phyloP scores from a whole-genome alignment of 30 jellyfish, hydroid and myxozoan genomes.

The Aurelia aurita region DNA sequence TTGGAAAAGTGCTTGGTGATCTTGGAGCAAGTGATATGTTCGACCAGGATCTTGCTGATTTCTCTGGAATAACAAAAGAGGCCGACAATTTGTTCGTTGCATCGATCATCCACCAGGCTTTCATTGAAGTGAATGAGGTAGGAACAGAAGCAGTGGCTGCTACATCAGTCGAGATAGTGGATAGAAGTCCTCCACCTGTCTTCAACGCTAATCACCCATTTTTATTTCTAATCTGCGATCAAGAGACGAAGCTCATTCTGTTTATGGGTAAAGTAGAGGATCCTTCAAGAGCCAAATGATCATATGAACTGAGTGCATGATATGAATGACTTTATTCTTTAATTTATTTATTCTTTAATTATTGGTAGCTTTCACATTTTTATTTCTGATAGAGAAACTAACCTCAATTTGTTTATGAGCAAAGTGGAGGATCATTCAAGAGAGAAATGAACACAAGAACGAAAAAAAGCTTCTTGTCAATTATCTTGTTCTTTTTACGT shows the following conservation, averaged over 20 bases:
- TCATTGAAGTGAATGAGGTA: conserved; percentile 79
- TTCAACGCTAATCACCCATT: conserved; percentile 91
- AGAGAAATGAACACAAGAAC: too few species aligned
- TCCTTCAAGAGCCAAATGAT: conserved; percentile 27
- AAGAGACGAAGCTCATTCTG: conserved; percentile 26
- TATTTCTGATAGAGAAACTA: too few species aligned
- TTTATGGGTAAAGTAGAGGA: conserved; percentile 74
- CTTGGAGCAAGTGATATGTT: conserved; percentile 81
- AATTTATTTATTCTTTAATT: too few species aligned
- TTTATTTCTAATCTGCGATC: conserved; percentile 67
- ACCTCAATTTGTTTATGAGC: too few species aligned
- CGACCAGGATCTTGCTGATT: conserved; percentile 66
- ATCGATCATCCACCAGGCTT: conserved; percentile 82
- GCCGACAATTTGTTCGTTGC: conserved; percentile 56
- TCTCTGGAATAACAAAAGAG: conserved; percentile 77
- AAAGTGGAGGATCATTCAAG: too few species aligned
- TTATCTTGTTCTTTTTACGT: too few species aligned
- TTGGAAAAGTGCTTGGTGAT: conserved; percentile 26
- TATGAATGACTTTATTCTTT: too few species aligned
- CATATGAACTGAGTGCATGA: too few species aligned
- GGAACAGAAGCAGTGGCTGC: conserved; percentile 99
- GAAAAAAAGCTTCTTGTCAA: too few species aligned
- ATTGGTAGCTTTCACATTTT: too few species aligned
- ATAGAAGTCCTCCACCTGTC: conserved; percentile 43
- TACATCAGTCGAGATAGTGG: conserved; percentile 54